Base-by-base conservation (phyloP, 2,888 invertebrate genomes). In the Cacoxenus indagator region DNA sequence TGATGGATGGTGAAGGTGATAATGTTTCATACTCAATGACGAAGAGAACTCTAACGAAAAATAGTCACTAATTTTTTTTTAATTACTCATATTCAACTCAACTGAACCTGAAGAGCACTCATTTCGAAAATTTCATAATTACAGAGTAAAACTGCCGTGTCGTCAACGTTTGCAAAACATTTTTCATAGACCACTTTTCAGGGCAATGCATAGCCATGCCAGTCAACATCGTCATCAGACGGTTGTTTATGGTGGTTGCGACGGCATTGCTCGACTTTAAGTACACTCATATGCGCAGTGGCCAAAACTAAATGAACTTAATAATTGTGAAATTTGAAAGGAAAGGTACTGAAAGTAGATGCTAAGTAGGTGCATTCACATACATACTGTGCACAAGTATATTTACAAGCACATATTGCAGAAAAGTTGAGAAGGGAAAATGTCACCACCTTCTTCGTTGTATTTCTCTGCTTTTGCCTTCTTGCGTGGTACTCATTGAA, bases 331-430 rank as follows among this genome's bases (percentile, higher is more conserved):
- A n/a, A n/a, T n/a, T n/a, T n/a, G n/a, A n/a, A n/a, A n/a, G n/a
- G n/a, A n/a, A n/a, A n/a, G n/a, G n/a, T n/a, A n/a, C n/a, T 81
- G 67, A 83, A 80, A 81, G 82, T 81, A 70, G 75, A 76, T 73
- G 78, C 84, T 81, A 84, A 83, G 83, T 84, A 78, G 79, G 66
- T 76, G 79, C 81, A 81, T 76, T 83, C 74, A 81, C 70, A 78
- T 73, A 76, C 84, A 80, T 72, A 75, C 69, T 65, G 54, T 55
- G 26, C 24, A 24, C 19, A 48, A 19, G 19, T 6, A 48, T 26
- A 29, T n/a, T 14, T 29, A 26, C 27, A 27, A 1, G n/a, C 0
- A 22, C 24, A 45, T 6, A 27, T 14, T 45, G 70, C 57, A 64
- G 43, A 57, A 70, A 72, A 69, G 66, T 64, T 65, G 27, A 65